Evolutionary conservation across 2,888 invertebrate species (phyloP).

Genomic region (Ichneumon xanthorius): DNA sequence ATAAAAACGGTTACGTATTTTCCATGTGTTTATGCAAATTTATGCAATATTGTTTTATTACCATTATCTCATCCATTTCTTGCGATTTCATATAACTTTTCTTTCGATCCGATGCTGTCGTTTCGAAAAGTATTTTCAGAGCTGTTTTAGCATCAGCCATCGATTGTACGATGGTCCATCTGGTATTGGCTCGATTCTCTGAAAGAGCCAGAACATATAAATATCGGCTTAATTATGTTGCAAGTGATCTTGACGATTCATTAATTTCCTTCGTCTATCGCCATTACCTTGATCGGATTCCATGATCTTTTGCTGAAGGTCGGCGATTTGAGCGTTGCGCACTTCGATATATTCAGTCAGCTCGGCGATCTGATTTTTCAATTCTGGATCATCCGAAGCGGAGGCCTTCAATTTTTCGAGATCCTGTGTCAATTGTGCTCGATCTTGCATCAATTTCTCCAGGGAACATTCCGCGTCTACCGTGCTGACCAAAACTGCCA

Average conservation of each 20-base stretch:
- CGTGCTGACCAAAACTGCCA: constrained; percentile 92
- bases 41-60: constrained; percentile 71
- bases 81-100: constrained; percentile 79
- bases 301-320: constrained; percentile 93
- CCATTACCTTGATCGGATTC: constrained; percentile 91
- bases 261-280: not conserved
- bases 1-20: constrained; percentile 54
- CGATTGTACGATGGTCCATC: constrained; percentile 91
- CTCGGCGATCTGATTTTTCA: constrained; percentile 80
- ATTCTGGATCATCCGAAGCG: constrained; percentile 48
- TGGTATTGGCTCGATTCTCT: constrained; percentile 89
- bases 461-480: constrained; percentile 92
- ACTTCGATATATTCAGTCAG: constrained; percentile 88
- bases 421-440: constrained; percentile 85
- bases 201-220: constrained; percentile 71
- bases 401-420: constrained; percentile 82
- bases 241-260: not conserved
- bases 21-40: constrained; percentile 62
- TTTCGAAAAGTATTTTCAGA: constrained; percentile 88
- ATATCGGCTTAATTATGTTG: not conserved
- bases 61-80: constrained; percentile 83
- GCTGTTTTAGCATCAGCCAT: constrained; percentile 93
- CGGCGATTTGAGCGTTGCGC: constrained; percentile 91
- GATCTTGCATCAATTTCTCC: constrained; percentile 91
- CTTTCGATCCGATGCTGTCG: constrained; percentile 86